A percentile compares a stretch with the other conserved stretches of the same genome.
Evolutionary conservation across 2,888 invertebrate genomes (phyloP).

Genomic region (Luperina nickerlii): DNA sequence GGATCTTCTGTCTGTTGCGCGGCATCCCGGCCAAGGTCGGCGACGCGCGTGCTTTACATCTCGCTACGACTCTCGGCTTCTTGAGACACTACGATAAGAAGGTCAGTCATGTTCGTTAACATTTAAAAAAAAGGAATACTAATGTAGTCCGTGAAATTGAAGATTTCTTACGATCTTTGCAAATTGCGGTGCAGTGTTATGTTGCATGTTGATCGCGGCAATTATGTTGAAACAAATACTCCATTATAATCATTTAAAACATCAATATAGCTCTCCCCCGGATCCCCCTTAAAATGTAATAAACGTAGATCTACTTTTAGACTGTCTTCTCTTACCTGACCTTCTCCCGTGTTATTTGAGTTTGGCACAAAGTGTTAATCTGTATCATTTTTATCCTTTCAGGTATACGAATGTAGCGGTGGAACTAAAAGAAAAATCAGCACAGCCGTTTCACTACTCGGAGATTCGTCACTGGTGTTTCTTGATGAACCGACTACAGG

Average conservation of each 20-base stretch:
- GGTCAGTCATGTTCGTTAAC: slow-evolving; percentile 59
- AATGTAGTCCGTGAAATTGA: background rate
- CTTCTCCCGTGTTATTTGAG: background rate
- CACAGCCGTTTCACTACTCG: slow-evolving; percentile 93
- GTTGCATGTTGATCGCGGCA: background rate
- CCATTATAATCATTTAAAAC: background rate
- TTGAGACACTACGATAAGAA: slow-evolving; percentile 91
- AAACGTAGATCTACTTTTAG: background rate
- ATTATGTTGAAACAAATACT: background rate
- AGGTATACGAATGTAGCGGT: slow-evolving; percentile 92
- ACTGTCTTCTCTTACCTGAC: background rate
- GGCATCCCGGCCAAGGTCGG: slow-evolving; percentile 90
- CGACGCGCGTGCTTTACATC: slow-evolving; percentile 79
- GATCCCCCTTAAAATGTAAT: background rate
- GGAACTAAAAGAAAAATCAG: slow-evolving; percentile 94
- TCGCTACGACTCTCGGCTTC: slow-evolving; percentile 91
- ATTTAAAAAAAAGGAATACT: background rate
- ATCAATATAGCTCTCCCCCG: background rate
- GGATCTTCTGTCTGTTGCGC: slow-evolving; percentile 92
- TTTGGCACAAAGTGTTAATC: background rate
- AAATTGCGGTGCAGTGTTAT: background rate
- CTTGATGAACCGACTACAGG: slow-evolving; percentile 92
- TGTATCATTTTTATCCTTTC: slow-evolving; percentile 10
- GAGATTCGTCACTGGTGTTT: slow-evolving; percentile 92
- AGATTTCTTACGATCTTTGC: background rate